These are phyloP conservation scores for Alosa alosa DNA, from an alignment of 2,113 vertebrate genomes.

Conservation along the genomic window DNA sequence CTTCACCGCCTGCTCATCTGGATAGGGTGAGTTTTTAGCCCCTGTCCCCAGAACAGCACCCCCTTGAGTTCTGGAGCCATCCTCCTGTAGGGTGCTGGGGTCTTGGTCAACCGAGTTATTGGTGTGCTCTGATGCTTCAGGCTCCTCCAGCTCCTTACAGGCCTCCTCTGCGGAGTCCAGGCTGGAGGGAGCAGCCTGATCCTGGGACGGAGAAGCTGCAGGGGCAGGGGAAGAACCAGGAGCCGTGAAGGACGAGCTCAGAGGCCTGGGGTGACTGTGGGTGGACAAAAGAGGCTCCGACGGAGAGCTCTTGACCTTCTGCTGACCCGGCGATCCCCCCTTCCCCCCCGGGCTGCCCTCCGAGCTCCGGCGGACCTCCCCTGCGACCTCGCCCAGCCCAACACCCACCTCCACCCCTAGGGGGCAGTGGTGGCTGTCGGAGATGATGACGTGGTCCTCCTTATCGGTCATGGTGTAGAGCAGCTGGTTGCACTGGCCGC, in stretches of 20 bases:
- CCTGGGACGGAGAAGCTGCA: not conserved
- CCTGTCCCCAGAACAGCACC: slow-evolving; percentile 23
- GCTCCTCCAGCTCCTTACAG: slow-evolving; percentile 10
- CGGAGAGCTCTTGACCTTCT: slow-evolving; percentile 53
- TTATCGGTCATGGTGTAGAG: slow-evolving; percentile 97
- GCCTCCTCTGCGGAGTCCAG: not conserved
- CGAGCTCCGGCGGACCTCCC: slow-evolving; percentile 52
- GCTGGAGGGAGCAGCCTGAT: slow-evolving; percentile 18
- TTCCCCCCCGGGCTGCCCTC: slow-evolving; percentile 9
- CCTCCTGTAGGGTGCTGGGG: not conserved
- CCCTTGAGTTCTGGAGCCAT: slow-evolving; percentile 11
- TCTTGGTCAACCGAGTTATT: slow-evolving; percentile 37
- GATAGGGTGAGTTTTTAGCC: slow-evolving; percentile 61
- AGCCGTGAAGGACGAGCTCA: not conserved
- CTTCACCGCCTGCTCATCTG: slow-evolving; percentile 76
- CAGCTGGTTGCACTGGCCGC: slow-evolving; percentile 90
- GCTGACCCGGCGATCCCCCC: not conserved
- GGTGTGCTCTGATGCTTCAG: slow-evolving; percentile 40
- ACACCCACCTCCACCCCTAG: slow-evolving; percentile 75
- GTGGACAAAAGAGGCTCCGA: slow-evolving; percentile 60
- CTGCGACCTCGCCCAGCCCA: slow-evolving; percentile 74
- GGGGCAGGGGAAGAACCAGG: slow-evolving; percentile 5
- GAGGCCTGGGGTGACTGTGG: slow-evolving; percentile 4
- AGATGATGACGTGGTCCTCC: slow-evolving; percentile 98
- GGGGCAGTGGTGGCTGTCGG: slow-evolving; percentile 90